phyloP scores from a whole-genome alignment of 2,888 invertebrate species.

The Teleiodes luculella region DNA sequence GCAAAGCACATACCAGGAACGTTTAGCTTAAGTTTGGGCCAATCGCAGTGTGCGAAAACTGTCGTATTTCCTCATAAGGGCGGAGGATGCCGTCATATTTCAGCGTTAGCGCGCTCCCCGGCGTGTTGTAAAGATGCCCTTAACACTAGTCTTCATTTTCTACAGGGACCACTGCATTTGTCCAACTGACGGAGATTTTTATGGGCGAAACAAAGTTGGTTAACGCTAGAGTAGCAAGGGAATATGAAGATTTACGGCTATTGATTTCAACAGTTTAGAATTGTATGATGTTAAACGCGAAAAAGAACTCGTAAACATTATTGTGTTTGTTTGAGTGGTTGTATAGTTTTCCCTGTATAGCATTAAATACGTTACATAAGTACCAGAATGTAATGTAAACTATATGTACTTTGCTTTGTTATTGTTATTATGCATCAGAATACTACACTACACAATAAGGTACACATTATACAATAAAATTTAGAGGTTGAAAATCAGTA shows the following conservation, averaged over 20 bases:
- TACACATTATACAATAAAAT: no score
- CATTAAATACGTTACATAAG: no score
- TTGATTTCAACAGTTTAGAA: no score
- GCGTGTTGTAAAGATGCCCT: slow-evolving; percentile 76
- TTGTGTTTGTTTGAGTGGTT: no score
- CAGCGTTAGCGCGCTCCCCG: slow-evolving; percentile 69
- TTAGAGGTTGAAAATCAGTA: no score
- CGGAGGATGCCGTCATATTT: slow-evolving; percentile 74
- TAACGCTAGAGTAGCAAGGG: slow-evolving; percentile 5
- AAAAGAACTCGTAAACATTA: no score
- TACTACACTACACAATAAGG: no score
- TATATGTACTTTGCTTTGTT: no score
- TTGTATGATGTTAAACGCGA: no score
- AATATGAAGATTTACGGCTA: slow-evolving; percentile 2
- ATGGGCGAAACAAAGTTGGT: slow-evolving; percentile 26
- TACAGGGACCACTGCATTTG: slow-evolving; percentile 54
- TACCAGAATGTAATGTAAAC: no score
- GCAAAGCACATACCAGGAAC: not conserved
- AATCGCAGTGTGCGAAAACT: slow-evolving; percentile 64
- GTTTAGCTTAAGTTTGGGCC: slow-evolving; percentile 52
- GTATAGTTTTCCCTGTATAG: no score
- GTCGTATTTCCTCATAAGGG: slow-evolving; percentile 78
- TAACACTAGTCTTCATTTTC: slow-evolving; percentile 76
- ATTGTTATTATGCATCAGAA: no score
- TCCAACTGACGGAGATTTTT: slow-evolving; percentile 40